Conservation (phyloP, 2,113 vertebrate genomes). For the Leptosomus discolor region DNA sequence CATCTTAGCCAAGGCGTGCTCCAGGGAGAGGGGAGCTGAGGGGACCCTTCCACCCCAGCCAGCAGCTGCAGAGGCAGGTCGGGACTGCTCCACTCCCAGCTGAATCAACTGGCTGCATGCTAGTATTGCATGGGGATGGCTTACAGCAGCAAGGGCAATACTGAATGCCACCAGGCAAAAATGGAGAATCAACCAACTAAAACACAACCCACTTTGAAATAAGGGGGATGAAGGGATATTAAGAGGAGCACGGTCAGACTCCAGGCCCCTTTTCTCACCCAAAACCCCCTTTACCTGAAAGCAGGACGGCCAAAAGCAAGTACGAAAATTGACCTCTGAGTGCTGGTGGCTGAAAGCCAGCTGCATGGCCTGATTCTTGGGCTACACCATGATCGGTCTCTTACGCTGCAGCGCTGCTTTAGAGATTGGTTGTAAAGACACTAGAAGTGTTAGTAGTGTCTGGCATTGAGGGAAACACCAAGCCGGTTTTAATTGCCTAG, state of each 20-base stretch:
- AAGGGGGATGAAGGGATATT: not conserved
- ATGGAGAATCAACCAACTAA: not conserved
- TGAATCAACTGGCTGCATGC: not conserved
- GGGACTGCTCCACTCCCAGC: not conserved
- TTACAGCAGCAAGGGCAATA: not conserved
- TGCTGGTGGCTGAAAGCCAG: not conserved
- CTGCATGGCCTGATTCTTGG: too few relatives aligned
- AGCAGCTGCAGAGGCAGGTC: rapidly evolving
- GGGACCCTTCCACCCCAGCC: not conserved
- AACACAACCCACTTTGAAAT: not conserved
- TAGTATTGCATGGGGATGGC: not conserved
- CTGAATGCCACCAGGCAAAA: not conserved
- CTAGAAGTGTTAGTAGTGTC: not conserved
- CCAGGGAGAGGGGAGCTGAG: not conserved
- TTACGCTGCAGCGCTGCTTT: not conserved
- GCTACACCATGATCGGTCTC: not conserved
- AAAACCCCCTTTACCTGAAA: not conserved
- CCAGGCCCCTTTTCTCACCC: not conserved
- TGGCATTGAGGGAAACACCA: not conserved
- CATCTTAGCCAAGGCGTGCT: not conserved
- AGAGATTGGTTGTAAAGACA: not conserved
- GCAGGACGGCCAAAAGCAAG: not conserved
- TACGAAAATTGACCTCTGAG: not conserved
- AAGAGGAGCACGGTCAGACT: not conserved
- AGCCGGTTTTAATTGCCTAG: not conserved